Conservation (phyloP, 2,888 invertebrate genomes). For the Cryptops parisi region DNA sequence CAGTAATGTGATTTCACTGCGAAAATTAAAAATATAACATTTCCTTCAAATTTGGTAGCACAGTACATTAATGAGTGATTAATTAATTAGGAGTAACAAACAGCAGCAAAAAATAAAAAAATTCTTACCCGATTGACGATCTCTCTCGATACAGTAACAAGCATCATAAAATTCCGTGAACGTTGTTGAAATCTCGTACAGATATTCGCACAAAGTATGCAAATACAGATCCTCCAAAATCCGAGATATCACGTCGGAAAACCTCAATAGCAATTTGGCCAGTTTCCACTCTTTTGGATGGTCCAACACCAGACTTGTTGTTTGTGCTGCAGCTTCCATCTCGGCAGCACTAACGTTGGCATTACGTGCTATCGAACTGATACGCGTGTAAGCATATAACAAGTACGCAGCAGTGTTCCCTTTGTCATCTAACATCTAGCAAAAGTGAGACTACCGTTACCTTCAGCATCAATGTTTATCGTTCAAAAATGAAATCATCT, state of each 20-base stretch:
- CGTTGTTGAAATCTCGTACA: constrained; percentile 81
- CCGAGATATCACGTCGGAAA: constrained; percentile 71
- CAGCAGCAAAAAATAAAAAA: no score
- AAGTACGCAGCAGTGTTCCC: constrained; percentile 98
- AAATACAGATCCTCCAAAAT: constrained; percentile 66
- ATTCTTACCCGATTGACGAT: constrained; percentile 42
- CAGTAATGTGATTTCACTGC: neutral
- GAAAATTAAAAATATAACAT: neutral
- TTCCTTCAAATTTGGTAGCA: neutral
- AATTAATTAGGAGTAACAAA: no score
- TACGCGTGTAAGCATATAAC: constrained; percentile 85
- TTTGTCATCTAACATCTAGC: constrained; percentile 86
- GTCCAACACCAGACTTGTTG: constrained; percentile 48
- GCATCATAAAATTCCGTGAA: constrained; percentile 96
- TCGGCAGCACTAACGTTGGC: constrained; percentile 54
- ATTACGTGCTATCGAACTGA: constrained; percentile 73
- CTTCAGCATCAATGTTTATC: no score
- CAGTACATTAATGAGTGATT: no score
- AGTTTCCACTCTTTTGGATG: constrained; percentile 93
- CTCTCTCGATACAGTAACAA: constrained; percentile 94
- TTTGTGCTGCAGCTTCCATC: constrained; percentile 41
- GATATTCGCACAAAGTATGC: constrained; percentile 83
- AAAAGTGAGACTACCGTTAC: neutral
- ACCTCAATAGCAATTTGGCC: constrained; percentile 67
- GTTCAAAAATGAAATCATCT: neutral